Base-by-base conservation (phyloP, 2,888 invertebrate genomes). In the Hipparchia sbordonii region DNA sequence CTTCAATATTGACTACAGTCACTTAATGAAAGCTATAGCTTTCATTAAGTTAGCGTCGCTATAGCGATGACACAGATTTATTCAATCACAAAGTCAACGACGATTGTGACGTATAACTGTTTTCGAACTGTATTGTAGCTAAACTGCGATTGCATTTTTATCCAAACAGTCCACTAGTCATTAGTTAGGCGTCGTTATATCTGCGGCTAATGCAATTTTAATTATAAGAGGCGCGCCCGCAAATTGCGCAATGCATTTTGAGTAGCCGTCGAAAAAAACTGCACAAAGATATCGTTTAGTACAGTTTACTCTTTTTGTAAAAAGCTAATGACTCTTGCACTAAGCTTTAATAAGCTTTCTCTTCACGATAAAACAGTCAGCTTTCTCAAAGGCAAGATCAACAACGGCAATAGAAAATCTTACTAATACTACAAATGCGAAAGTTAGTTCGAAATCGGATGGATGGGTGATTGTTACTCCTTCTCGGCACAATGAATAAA, bases 191-290 rank as follows among this genome's bases (percentile, higher is more conserved):
- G 56, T 57, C 46, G 62, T 82, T 82, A 85, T 87, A 85, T 88
- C 87, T 86, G 88, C 85, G 84, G 85, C 89, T 93, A 93, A 93
- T 93, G 93, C 91, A 93, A 93, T 93, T 93, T 93, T 93, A 93
- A 92, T 92, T 93, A 90, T 92, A 89, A 90, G 83, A 92, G 92
- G 92, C 84, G 92, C 86, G 91, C 84, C 85, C 81, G 85, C 89
- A 86, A 90, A 88, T 86, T 90, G 89, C 90, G 79, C 84, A 74
- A 77, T 87, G 90, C 90, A 92, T 89, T 87, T 89, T 88, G 91
- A 92, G 61, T 52, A 8, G 51, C 45, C 48, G 51, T 62, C 54
- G 66, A 69, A 70, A 75, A 73, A 63, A 67, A 33, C 59, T 66
- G 52, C 39, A 63, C 51, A 61, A 63, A 83, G 83, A 68, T 48